phyloP scores from a whole-genome alignment of 2,113 vertebrate species.

The Mustelus asterias region DNA sequence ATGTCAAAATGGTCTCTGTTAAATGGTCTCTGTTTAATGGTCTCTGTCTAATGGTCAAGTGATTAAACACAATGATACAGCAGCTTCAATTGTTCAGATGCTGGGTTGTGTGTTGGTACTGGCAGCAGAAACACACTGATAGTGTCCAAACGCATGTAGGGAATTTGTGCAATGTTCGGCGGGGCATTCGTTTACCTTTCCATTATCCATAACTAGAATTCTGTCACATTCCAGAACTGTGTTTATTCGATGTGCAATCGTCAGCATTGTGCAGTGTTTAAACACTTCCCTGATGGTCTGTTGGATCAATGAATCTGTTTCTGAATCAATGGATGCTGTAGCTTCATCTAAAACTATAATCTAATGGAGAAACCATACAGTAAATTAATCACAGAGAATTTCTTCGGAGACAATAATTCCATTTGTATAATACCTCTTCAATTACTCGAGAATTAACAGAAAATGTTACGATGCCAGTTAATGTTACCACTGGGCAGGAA shows the following conservation, averaged over 20 bases:
- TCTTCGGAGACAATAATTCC: neutral
- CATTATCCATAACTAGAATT: conserved; percentile 69
- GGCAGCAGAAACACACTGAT: neutral
- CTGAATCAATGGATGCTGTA: conserved; percentile 72
- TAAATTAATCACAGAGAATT: neutral
- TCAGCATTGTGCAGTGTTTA: conserved; percentile 65
- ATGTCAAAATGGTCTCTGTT: neutral
- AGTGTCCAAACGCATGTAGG: neutral
- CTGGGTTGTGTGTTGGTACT: neutral
- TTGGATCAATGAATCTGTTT: conserved; percentile 69
- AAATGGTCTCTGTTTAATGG: neutral
- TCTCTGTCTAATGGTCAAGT: neutral
- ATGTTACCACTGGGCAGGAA: too few species aligned
- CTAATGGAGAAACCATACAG: conserved; percentile 47
- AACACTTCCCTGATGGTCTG: conserved; percentile 66
- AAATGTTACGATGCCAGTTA: too few species aligned
- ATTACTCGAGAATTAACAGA: neutral
- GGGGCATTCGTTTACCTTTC: conserved; percentile 54
- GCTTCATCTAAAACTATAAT: conserved; percentile 78
- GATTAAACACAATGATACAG: neutral
- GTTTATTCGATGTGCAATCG: conserved; percentile 73
- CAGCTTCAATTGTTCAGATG: neutral
- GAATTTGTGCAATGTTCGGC: neutral
- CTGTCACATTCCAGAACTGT: conserved; percentile 63
- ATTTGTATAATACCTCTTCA: neutral